Percentiles rank a stretch among this genome's conserved stretches.
Evolutionary conservation across 1,140 invertebrate species (phyloP).

Genomic region (Macrocentrus cingulum): DNA sequence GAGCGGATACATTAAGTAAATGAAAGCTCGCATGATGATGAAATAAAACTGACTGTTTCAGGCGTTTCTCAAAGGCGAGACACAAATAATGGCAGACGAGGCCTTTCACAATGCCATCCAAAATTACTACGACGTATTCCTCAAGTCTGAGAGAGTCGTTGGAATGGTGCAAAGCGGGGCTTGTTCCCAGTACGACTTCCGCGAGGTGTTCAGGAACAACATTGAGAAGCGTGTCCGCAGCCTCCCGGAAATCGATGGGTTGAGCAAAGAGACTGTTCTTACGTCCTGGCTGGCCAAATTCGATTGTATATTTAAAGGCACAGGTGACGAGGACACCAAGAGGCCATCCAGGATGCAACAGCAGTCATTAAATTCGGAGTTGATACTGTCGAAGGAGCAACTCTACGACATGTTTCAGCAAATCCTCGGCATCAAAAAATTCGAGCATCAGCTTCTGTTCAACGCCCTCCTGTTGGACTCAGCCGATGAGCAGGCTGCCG

Average conservation of each 20-base stretch:
- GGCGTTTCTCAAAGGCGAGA: slow-evolving; percentile 92
- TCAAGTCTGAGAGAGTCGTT: slow-evolving; percentile 92
- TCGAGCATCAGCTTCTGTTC: slow-evolving; percentile 98
- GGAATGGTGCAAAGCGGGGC: slow-evolving; percentile 97
- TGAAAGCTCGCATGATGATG: not conserved
- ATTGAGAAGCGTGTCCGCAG: slow-evolving; percentile 96
- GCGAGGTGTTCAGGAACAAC: slow-evolving; percentile 97
- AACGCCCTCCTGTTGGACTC: slow-evolving; percentile 99
- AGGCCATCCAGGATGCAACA: slow-evolving; percentile 82
- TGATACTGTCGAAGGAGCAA: slow-evolving; percentile 94
- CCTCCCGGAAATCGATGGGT: slow-evolving; percentile 97
- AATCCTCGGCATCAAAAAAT: slow-evolving; percentile 97
- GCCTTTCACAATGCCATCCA: slow-evolving; percentile 99
- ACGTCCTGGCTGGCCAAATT: slow-evolving; percentile 99
- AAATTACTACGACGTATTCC: slow-evolving; percentile 95
- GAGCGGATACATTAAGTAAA: too few species aligned
- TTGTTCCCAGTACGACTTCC: slow-evolving; percentile 96
- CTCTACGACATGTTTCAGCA: slow-evolving; percentile 99
- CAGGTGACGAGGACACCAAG: slow-evolving; percentile 85
- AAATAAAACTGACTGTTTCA: slow-evolving; percentile 47
- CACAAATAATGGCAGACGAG: slow-evolving; percentile 97
- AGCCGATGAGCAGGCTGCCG: slow-evolving; percentile 98
- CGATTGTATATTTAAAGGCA: slow-evolving; percentile 96
- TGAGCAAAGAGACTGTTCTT: slow-evolving; percentile 98
- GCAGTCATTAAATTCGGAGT: slow-evolving; percentile 86